Conservation (phyloP, 64 coral and sea anemone species). For the Hydrozoanthus tunicans region DNA sequence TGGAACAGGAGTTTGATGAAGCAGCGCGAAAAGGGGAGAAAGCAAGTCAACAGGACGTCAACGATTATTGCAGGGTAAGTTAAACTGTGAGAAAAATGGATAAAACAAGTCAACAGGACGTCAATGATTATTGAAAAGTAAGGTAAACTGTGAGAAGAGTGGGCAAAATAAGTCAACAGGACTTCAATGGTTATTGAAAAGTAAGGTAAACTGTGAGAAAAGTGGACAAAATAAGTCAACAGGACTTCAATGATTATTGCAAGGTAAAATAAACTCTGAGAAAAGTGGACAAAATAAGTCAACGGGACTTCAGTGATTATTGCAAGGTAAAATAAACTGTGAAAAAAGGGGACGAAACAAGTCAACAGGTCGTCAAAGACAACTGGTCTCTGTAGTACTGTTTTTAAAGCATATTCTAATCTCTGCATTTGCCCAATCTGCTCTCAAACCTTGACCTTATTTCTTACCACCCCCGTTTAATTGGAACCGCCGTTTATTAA, state of each 20-base stretch:
- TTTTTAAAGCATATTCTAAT: too few species aligned
- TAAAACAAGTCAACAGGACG: background rate
- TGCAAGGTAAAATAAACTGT: background rate
- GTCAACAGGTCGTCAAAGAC: too few species aligned
- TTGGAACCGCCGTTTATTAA: too few species aligned
- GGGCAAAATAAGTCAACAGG: background rate
- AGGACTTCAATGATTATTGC: constrained; percentile 55
- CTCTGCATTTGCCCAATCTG: too few species aligned
- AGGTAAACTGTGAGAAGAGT: background rate
- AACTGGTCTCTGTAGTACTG: too few species aligned
- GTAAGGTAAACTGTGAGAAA: background rate
- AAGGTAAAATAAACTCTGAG: constrained; percentile 26
- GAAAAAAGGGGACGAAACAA: background rate
- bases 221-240: constrained; percentile 21
- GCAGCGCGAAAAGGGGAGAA: constrained; percentile 18
- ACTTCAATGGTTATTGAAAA: too few species aligned
- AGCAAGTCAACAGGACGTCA: constrained; percentile 53
- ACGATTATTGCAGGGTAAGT: constrained; percentile 64
- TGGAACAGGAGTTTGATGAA: constrained; percentile 63
- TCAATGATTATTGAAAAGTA: too few species aligned
- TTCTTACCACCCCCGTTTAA: too few species aligned
- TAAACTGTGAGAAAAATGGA: background rate
- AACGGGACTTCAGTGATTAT: too few species aligned
- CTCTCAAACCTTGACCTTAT: too few species aligned
- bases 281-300: background rate